Evolutionary conservation across 2,888 invertebrate genomes (phyloP).

Genomic region (Ennomos quercinarius): DNA sequence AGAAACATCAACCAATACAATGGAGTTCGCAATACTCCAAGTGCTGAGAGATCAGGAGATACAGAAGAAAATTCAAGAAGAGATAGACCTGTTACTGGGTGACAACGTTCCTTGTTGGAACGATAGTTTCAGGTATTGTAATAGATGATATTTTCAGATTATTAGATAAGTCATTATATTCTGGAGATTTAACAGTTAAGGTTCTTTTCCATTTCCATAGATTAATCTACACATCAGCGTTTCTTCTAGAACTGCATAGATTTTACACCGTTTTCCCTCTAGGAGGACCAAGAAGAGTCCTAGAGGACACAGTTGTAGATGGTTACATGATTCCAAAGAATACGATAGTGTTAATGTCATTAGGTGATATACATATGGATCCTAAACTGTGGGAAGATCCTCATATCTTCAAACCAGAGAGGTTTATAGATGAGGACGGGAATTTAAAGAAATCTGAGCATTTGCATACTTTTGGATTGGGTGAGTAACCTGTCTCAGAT

Average conservation of each 20-base stretch:
- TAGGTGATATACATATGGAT: constrained; percentile 65
- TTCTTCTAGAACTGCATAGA: constrained; percentile 72
- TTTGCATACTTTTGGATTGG: constrained; percentile 85
- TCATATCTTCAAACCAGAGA: constrained; percentile 72
- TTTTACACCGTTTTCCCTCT: constrained; percentile 68
- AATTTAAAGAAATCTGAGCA: constrained; percentile 66
- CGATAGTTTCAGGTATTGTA: constrained; percentile 19
- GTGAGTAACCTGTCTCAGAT: constrained; percentile 54
- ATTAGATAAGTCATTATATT: no score
- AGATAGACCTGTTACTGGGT: constrained; percentile 80
- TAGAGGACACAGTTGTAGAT: constrained; percentile 39
- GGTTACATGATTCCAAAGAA: constrained; percentile 51
- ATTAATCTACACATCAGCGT: constrained; percentile 66
- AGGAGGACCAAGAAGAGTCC: constrained; percentile 61
- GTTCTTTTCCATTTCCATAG: constrained; percentile 13
- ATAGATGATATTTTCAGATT: no score
- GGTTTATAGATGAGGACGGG: constrained; percentile 74
- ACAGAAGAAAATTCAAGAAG: constrained; percentile 76
- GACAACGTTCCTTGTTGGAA: constrained; percentile 23
- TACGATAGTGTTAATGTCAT: constrained; percentile 69
- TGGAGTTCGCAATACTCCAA: constrained; percentile 80
- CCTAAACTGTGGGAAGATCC: constrained; percentile 75
- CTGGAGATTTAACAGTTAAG: no score
- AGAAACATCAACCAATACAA: constrained; percentile 85
- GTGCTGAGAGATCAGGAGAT: constrained; percentile 79